These are phyloP conservation scores for Rhyzopertha dominica DNA, from an alignment of 1,140 invertebrate genomes.

Conservation along the genomic window DNA sequence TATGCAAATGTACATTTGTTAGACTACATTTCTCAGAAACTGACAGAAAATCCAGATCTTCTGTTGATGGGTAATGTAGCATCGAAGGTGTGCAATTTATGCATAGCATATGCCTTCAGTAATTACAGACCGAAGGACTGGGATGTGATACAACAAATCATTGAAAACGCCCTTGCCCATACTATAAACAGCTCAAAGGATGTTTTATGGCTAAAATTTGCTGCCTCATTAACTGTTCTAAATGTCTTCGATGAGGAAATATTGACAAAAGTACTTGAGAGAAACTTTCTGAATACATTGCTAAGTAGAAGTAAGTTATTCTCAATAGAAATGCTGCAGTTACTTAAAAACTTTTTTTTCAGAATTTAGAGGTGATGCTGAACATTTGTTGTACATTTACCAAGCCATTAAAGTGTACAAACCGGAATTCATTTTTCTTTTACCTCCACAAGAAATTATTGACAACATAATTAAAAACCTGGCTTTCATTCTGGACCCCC, in stretches of 20 bases:
- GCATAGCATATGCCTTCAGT: too few relatives aligned
- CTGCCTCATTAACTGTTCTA: slow-evolving; percentile 50
- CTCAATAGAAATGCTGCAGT: too few relatives aligned
- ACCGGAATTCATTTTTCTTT: slow-evolving; percentile 45
- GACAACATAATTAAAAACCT: slow-evolving; percentile 21
- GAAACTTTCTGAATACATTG: slow-evolving; percentile 45
- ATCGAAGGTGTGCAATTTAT: too few relatives aligned
- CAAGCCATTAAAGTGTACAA: slow-evolving; percentile 54
- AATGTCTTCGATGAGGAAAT: slow-evolving; percentile 52
- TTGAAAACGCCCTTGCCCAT: slow-evolving; percentile 39
- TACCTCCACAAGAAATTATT: slow-evolving; percentile 33
- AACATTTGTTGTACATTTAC: slow-evolving; percentile 51
- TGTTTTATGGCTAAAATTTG: slow-evolving; percentile 48
- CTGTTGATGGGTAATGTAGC: too few relatives aligned
- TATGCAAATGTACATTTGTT: slow-evolving; percentile 52
- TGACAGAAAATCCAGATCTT: slow-evolving; percentile 40
- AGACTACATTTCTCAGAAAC: slow-evolving; percentile 51
- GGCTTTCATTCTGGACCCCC: slow-evolving; percentile 39
- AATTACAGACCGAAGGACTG: slow-evolving; percentile 57
- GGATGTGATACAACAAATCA: slow-evolving; percentile 47
- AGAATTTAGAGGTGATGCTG: slow-evolving; percentile 46
- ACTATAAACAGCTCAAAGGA: slow-evolving; percentile 38
- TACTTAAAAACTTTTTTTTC: slow-evolving; percentile 23
- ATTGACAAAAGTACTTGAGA: slow-evolving; percentile 49
- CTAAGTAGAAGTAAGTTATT: slow-evolving; percentile 32